Percentiles rank a stretch among this genome's conserved stretches.
Conservation (phyloP, 2,113 vertebrate genomes). For the Phrynosoma blainvillii region DNA sequence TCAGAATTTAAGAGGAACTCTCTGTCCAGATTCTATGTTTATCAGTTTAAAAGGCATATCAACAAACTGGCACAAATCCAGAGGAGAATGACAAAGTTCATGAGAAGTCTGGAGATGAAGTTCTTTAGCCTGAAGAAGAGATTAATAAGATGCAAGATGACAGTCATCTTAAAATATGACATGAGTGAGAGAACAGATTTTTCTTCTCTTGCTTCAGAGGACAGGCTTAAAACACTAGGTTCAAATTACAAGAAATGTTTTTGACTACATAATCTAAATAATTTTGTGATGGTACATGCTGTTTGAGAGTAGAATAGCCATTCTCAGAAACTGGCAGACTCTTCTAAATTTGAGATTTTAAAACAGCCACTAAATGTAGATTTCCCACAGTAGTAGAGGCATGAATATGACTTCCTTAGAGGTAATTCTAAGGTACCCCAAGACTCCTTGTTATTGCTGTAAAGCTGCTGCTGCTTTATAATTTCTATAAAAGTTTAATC, state of each 20-base stretch:
- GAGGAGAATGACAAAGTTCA: not conserved
- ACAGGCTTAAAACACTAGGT: not conserved
- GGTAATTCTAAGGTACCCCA: not conserved
- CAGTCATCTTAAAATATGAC: not conserved
- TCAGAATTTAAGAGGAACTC: not conserved
- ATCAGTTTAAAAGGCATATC: not conserved
- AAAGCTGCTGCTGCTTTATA: too few species aligned
- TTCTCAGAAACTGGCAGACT: not conserved
- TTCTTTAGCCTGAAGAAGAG: not conserved
- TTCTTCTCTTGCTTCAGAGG: not conserved
- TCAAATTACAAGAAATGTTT: not conserved
- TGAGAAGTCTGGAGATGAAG: too few species aligned
- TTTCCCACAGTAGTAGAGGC: not conserved
- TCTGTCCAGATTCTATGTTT: not conserved
- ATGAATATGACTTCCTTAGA: not conserved
- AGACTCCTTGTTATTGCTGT: not conserved
- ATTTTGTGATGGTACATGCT: not conserved
- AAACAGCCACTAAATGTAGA: not conserved
- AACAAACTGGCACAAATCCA: not conserved
- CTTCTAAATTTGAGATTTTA: not conserved
- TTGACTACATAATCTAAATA: too few species aligned
- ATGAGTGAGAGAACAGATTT: not conserved
- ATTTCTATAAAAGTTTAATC: accelerated
- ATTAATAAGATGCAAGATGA: not conserved
- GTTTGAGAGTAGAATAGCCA: not conserved